Evolutionary conservation across 92 coral and sea anemone genomes (phyloP), one percentile per base, ranked within the genome.

Genomic region (Micromussa lordhowensis): DNA sequence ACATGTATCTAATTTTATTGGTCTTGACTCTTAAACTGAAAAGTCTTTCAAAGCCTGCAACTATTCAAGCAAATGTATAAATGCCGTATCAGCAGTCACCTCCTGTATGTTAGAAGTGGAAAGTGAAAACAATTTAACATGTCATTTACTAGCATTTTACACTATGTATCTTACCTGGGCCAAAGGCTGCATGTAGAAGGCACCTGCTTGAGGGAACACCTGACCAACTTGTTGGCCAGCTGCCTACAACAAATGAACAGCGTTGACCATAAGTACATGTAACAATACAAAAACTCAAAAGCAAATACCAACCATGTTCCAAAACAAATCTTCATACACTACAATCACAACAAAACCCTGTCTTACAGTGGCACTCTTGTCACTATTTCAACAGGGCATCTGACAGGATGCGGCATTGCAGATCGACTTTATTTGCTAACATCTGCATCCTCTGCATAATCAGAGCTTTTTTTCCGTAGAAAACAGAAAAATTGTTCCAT

Each of bases 151-250:
- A 5, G 15, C 48, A 32, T 34, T 73, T 2, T 58, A 26, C 22
- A 35, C 15, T 64, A 36, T 5, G 16, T 2, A 68, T 18, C 21
- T 19, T 83, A 95, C 96, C 96, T 91, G 96, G 2, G 94, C 92
- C 85, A 95, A 71, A 16, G 94, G 93, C 83, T 94, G 98, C 98
- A 95, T 95, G 92, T 95, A 95, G 78, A 95, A 95, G 24, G 95
- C 98, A 40, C 96, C 95, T 38, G 98, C 96, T 79, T 95, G 98
- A 53, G 98, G 95, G 75, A 89, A 95, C 68, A 95, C 92, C 35
- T 93, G 98, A 22, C 93, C 93, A 54, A 93, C 94, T 78, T 89
- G 98, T 82, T 95, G 98, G 18, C 98, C 98, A 58, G 98, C 93
- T 28, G 98, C 98, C 98, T 95, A 53, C 15, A 31, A 32, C 7